Evolutionary conservation across 1,140 invertebrate species (phyloP), one percentile per base, ranked within the genome.

Genomic region (Orius insidiosus): DNA sequence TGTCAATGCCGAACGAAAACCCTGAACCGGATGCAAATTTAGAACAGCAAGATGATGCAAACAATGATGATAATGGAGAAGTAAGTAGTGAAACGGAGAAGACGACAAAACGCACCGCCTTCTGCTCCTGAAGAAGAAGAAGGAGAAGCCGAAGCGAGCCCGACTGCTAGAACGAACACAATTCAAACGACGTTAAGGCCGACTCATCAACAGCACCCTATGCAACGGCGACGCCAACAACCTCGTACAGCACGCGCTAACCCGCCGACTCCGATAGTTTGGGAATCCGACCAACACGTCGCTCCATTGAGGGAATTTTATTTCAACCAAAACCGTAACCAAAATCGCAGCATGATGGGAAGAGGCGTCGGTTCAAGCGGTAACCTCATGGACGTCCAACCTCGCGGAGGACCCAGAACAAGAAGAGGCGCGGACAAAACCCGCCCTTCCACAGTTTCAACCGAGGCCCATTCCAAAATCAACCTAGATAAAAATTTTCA

Each of bases 71-170:
- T 15, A 46, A 46, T 10, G 49, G 48, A 43, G 50, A 45, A 48
- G 70, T 71, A 3, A 70, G 65, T 36, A 73, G 71, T 0, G 74
- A 76, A 52, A 69, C 69, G 36, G 74, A 77, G 53, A 76, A 76
- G 49, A 60, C 63, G 16, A 48, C 56, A n/a, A 2, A 32, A 30
- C 11, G 57, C 58, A 51, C 58, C 62, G 9, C 68, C 69, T 48
- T 70, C 51, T 38, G 38, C 45, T 32, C 30, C 47, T 47, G 55
- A 62, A 57, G 60, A 67, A 18, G 78, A 80, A 50, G 74, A 73
- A 7, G 68, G 75, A 16, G 78, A 80, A 56, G 75, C 74, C 4
- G 77, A 80, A 60, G 63, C 62, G 11, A 50, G 39, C 30, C 41
- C 41, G 10, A 31, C 41, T n/a, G 41, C 41, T 7, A 43, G 18